Evolutionary conservation across 2,797 vertebrate species (phyloP).

Genomic region (Phaenicophaeus curvirostris): DNA sequence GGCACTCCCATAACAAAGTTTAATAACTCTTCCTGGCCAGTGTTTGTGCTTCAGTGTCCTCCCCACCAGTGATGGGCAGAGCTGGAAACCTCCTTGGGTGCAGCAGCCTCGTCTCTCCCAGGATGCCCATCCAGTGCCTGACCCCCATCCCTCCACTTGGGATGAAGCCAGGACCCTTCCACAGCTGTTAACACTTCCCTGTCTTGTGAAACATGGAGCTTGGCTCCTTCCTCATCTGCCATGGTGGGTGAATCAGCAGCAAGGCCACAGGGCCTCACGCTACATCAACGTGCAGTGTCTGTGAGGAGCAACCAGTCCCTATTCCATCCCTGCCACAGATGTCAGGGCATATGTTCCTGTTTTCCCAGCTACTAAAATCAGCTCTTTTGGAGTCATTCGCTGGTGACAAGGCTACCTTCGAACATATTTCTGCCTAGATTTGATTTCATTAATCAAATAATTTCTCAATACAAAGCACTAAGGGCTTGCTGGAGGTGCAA

Average conservation of each 20-base stretch:
- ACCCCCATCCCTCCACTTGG: not conserved
- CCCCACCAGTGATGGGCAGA: not conserved
- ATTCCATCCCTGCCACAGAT: not conserved
- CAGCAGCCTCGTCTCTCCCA: not conserved
- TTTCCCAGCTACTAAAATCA: not conserved
- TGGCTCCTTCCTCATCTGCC: not conserved
- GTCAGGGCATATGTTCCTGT: conserved; percentile 10
- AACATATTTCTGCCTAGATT: conserved; percentile 48
- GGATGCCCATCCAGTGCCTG: too few species aligned
- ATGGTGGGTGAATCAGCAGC: accelerated
- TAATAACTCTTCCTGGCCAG: not conserved
- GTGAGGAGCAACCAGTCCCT: not conserved
- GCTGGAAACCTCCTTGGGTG: not conserved
- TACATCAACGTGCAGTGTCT: not conserved
- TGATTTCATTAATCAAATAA: conserved; percentile 66
- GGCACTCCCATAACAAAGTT: not conserved
- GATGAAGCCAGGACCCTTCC: not conserved
- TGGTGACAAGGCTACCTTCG: not conserved
- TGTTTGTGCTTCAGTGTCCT: not conserved
- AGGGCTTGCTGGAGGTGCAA: conserved; percentile 14
- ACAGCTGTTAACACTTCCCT: not conserved
- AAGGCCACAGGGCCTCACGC: not conserved
- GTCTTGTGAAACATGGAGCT: not conserved
- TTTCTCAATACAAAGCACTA: conserved; percentile 6
- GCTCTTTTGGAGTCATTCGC: conserved; percentile 25